Conservation (phyloP, 2,797 vertebrate genomes). For the Brachymystax lenok region DNA sequence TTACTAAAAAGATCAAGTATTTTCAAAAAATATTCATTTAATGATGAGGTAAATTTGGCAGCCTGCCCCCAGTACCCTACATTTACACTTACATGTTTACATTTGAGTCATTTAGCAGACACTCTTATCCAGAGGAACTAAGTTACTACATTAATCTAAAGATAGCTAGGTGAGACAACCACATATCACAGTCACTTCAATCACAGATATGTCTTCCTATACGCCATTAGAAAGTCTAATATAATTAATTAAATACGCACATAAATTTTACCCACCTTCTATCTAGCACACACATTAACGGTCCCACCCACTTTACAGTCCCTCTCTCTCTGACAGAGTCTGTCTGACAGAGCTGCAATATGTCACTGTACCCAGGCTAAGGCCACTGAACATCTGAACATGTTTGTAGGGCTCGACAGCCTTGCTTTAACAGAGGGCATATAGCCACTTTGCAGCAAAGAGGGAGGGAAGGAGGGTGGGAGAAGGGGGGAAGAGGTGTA, state of each 20-base stretch:
- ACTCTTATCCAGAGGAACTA: no score
- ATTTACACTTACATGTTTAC: conserved; percentile 49
- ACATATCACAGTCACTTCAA: conserved; percentile 16
- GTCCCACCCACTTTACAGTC: background rate
- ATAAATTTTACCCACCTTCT: conserved; percentile 50
- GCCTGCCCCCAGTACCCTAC: conserved; percentile 39
- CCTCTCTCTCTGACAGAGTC: no score
- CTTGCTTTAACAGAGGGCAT: conserved; percentile 1
- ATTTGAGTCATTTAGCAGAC: no score
- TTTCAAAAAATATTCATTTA: background rate
- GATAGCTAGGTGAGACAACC: no score
- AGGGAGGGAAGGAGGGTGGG: background rate
- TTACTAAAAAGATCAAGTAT: no score
- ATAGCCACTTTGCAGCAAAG: background rate
- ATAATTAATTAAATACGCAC: conserved; percentile 59
- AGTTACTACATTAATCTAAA: no score
- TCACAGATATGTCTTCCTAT: conserved; percentile 55
- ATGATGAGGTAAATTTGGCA: conserved; percentile 58
- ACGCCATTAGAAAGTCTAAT: conserved; percentile 61
- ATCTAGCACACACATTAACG: background rate
- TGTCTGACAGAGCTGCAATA: no score
- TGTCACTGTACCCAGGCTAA: no score
- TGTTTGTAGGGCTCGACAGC: background rate
- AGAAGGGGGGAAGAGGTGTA: background rate
- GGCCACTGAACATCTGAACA: no score